Base-by-base conservation (phyloP, 1,140 invertebrate genomes). In the Nymphalis io region DNA sequence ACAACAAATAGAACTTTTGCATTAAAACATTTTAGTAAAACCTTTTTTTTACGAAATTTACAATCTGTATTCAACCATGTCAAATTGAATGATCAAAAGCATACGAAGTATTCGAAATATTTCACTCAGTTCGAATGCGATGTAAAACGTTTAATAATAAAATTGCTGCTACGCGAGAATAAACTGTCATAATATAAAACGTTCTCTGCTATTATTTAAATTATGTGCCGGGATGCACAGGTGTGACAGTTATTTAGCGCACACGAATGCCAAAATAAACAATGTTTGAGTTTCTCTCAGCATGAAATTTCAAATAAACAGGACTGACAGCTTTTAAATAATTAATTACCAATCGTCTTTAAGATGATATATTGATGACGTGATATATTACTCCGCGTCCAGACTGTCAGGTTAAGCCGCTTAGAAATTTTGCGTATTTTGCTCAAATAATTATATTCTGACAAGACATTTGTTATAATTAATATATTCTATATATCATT, bases 231-330 rank as follows among this genome's bases (percentile, higher is more conserved):
- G 70, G 53, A 64, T 39, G 60, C 71, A 69, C 74, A 80, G 78
- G 75, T 80, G 78, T 65, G 73, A 75, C 68, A 68, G 63, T 73
- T 68, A 70, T 68, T 69, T 57, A 63, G 66, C 63, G 65, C 64
- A 67, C 68, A 60, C 60, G 64, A 63, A 69, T 64, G 74, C 68
- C 66, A 74, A 75, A 68, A 70, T 71, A 69, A 72, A 73, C 65
- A 71, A 62, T 64, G 69, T 72, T 70, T 65, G 55, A 65, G 60
- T 65, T 58, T 51, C 61, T 70, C 44, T 21, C 60, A 70, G 60
- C 61, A 70, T 65, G 44, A 70, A 69, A 60, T 60, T 73, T 64
- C 55, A 55, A 60, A 63, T 64, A 57, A 42, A 68, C 70, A 38
- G 48, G 46, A 40, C n/a, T 58, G 51, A 39, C 66, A 69, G 44